phyloP scores from a whole-genome alignment of 1,140 invertebrate genomes.

The Leguminivora glycinivorella region DNA sequence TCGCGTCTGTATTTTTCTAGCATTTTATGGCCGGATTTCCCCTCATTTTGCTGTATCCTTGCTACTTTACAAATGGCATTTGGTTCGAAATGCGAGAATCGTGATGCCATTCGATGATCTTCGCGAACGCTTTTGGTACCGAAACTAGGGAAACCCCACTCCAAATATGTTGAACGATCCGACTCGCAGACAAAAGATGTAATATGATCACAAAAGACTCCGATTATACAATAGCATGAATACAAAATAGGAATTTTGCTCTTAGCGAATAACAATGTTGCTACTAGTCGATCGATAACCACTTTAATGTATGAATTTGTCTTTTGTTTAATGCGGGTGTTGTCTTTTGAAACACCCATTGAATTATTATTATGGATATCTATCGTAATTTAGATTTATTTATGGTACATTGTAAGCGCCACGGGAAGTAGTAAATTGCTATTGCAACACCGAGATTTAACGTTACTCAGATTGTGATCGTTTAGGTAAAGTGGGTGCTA shows the following conservation, averaged over 20 bases:
- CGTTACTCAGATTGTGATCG: not conserved
- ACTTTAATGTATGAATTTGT: not conserved
- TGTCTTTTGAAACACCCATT: not conserved
- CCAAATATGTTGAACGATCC: conserved; percentile 30
- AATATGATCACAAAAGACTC: conserved; percentile 17
- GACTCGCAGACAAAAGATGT: not conserved
- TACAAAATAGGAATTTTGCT: conserved; percentile 21
- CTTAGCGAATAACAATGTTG: conserved; percentile 1
- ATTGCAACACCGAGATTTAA: conserved; percentile 15
- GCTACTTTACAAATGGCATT: conserved; percentile 66
- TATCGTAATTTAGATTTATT: conserved; percentile 15
- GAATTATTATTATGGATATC: conserved; percentile 17
- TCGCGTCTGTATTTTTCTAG: conserved; percentile 35
- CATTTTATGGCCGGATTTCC: conserved; percentile 65
- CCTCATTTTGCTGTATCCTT: conserved; percentile 66
- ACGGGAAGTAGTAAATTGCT: not conserved
- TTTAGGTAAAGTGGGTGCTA: conserved; percentile 9
- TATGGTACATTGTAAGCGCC: conserved; percentile 19
- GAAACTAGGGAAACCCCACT: conserved; percentile 60
- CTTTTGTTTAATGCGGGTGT: not conserved
- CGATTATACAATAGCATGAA: conserved; percentile 8
- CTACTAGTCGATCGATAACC: not conserved
- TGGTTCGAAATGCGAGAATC: conserved; percentile 69
- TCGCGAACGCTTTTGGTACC: conserved; percentile 54
- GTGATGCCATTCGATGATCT: conserved; percentile 60